Evolutionary conservation across 1,140 invertebrate genomes (phyloP).

Genomic region (Brachionus plicatilis): DNA sequence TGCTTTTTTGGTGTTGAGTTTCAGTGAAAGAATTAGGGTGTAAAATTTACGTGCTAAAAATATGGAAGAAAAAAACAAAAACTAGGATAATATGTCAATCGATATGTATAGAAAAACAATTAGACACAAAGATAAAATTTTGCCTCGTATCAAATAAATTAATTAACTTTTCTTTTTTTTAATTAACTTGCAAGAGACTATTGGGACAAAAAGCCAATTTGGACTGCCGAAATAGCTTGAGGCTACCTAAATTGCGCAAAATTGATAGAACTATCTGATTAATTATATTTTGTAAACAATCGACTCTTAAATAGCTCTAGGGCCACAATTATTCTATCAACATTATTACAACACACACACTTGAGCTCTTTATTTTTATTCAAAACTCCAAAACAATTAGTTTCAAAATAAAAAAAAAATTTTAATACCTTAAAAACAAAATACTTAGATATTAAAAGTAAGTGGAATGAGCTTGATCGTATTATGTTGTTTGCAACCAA

Average conservation of each 20-base stretch:
- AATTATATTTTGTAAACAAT: not conserved
- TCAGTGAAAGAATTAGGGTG: constrained; percentile 10
- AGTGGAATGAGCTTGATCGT: not conserved
- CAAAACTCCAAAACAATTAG: constrained; percentile 21
- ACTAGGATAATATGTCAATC: constrained; percentile 3
- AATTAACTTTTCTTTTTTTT: not conserved
- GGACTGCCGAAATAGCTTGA: not conserved
- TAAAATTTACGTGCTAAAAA: constrained; percentile 4
- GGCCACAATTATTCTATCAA: not conserved
- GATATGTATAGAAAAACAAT: not conserved
- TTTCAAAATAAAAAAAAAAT: not conserved
- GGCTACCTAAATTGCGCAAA: not conserved
- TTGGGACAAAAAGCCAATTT: not conserved
- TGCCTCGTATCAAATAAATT: not conserved
- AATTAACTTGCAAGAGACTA: not conserved
- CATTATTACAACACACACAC: constrained; percentile 25
- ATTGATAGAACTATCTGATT: not conserved
- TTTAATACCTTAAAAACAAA: not conserved
- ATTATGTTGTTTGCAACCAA: constrained; percentile 18
- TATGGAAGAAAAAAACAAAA: not conserved
- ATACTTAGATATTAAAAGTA: not conserved
- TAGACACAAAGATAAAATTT: not conserved
- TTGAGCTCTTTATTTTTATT: constrained; percentile 10
- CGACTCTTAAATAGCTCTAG: not conserved
- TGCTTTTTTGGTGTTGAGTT: not conserved